Base-by-base conservation (phyloP, 2,888 invertebrate genomes). In the Sepioteuthis lessoniana region DNA sequence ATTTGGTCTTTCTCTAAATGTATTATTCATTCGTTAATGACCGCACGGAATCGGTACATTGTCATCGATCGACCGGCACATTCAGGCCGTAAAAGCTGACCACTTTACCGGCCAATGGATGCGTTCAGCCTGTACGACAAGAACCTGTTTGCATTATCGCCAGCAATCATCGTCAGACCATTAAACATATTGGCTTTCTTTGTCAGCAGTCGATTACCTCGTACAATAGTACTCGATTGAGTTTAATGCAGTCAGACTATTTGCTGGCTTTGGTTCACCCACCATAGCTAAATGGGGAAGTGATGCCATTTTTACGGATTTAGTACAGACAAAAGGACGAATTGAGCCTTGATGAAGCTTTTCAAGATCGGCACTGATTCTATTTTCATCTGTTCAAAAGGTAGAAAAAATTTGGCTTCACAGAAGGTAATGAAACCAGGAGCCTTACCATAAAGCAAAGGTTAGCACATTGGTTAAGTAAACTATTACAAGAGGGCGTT, bases 181-280 rank as follows among this genome's bases (percentile, higher is more conserved):
- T 76, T 76, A 76, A 76, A 35, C 76, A 76, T 76, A 76, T 76
- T 76, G n/a, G n/a, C 76, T 76, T 76, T 76, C 76, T 76, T 76
- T 76, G n/a, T 76, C 16, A 13, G 8, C n/a, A 1, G 25, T 35
- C 13, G n/a, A 76, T 76, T 76, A n/a, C 19, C 76, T 76, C n/a
- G 16, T 13, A n/a, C n/a, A 76, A 76, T 76, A 16, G 76, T 8
- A 16, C n/a, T 13, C 76, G n/a, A n/a, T 76, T 76, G 35, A 4
- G 76, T n/a, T n/a, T 76, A 16, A 35, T 76, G 16, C 76, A 16
- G 76, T n/a, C n/a, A 0, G 13, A 35, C 10, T 76, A n/a, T 19
- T 76, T 35, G 19, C 13, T 35, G 13, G n/a, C 76, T n/a, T 16
- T 35, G 16, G n/a, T 21, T 76, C 8, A 10, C n/a, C n/a, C n/a